phyloP scores from a whole-genome alignment of 2,888 invertebrate genomes.

The Epirrhoe alternata region DNA sequence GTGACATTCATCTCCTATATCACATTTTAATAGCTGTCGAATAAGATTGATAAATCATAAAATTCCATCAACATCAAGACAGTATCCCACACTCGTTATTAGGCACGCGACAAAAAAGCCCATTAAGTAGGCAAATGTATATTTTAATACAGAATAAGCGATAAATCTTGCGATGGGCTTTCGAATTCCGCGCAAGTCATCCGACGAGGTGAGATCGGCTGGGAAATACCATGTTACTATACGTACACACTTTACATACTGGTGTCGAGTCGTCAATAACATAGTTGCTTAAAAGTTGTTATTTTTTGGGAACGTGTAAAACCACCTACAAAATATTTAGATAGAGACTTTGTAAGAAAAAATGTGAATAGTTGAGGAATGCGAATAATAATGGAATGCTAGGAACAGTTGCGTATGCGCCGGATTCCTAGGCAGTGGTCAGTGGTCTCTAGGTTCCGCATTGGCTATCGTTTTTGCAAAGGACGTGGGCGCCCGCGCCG shows the following conservation, averaged over 20 bases:
- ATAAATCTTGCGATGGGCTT: constrained; percentile 84
- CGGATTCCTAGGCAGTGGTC: constrained; percentile 63
- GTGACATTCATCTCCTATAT: constrained; percentile 32
- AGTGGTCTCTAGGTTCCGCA: constrained; percentile 66
- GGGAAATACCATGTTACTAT: constrained; percentile 81
- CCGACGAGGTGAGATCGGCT: constrained; percentile 82
- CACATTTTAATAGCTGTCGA: constrained; percentile 50
- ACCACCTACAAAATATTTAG: constrained; percentile 9
- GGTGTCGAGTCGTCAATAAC: constrained; percentile 63
- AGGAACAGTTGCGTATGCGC: constrained; percentile 66
- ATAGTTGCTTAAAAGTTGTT: constrained; percentile 39
- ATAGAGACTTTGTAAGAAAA: constrained; percentile 40
- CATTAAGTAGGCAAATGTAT: constrained; percentile 83
- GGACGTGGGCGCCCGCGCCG: constrained; percentile 50
- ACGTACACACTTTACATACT: constrained; percentile 63
- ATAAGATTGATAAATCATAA: constrained; percentile 71
- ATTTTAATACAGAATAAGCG: constrained; percentile 83
- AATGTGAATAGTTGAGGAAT: constrained; percentile 52
- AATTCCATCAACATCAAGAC: constrained; percentile 64
- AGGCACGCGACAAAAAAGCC: constrained; percentile 82
- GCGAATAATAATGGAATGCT: constrained; percentile 66
- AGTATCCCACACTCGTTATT: constrained; percentile 65
- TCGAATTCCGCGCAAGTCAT: constrained; percentile 84
- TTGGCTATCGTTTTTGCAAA: constrained; percentile 63
- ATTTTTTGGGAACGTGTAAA: constrained; percentile 17